Conservation (phyloP, 2,888 invertebrate species). For the Acanthosepion pharaonis region DNA sequence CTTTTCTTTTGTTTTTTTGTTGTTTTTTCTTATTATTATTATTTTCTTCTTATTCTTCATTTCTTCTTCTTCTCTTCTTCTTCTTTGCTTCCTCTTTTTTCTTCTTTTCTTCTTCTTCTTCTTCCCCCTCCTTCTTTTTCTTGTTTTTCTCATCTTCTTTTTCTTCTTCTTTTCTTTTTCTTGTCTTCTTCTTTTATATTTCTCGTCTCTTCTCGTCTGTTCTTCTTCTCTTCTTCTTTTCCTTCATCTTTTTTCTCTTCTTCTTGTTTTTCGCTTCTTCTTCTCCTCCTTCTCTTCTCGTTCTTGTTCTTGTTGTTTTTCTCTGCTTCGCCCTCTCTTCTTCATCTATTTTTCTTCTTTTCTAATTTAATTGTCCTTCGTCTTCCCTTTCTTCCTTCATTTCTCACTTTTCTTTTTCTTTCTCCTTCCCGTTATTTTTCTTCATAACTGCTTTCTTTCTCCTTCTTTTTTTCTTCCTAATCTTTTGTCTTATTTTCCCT, state of each 20-base stretch:
- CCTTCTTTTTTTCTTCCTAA: not conserved
- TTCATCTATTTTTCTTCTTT: not conserved
- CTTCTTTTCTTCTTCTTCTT: not conserved
- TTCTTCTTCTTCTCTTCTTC: not conserved
- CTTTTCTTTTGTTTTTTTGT: not conserved
- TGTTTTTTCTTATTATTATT: not conserved
- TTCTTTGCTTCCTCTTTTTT: not conserved
- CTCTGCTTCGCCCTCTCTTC: not conserved
- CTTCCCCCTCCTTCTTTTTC: not conserved
- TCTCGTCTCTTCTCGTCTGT: not conserved
- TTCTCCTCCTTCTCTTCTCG: fast-evolving
- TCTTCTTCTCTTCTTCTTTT: not conserved
- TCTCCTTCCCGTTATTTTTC: not conserved
- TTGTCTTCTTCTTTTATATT: not conserved
- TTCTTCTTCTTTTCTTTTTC: not conserved
- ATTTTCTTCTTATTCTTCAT: not conserved
- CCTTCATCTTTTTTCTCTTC: not conserved
- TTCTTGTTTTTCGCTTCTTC: not conserved
- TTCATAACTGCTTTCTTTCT: not conserved
- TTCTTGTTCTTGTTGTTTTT: not conserved
- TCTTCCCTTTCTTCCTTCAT: not conserved
- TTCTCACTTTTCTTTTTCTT: not conserved
- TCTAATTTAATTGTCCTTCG: not conserved
- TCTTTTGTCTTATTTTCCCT: not conserved
- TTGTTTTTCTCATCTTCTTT: not conserved